A percentile compares a stretch with the other conserved stretches of the same genome.
Evolutionary conservation across 1,140 invertebrate genomes (phyloP).

Genomic region (Dufourea novaeangliae): DNA sequence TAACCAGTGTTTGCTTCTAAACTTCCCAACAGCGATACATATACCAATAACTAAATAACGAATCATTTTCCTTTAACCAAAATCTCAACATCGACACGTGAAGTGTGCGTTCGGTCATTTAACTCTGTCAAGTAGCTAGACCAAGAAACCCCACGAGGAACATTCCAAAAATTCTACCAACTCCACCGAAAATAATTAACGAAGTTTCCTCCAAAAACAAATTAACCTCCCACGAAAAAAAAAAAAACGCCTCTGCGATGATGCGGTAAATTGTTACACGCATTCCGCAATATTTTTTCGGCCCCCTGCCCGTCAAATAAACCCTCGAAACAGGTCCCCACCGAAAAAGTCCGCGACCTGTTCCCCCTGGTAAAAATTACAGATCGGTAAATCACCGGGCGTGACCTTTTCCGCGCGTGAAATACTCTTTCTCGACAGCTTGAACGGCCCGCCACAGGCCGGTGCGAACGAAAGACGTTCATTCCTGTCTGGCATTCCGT

Average conservation of each 20-base stretch:
- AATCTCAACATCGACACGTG: too few species aligned
- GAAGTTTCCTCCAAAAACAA: conserved; percentile 2
- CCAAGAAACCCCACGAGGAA: too few species aligned
- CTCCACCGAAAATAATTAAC: too few species aligned
- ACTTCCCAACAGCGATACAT: too few species aligned
- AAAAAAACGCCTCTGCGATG: too few species aligned
- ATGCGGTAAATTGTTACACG: too few species aligned
- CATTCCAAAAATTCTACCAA: too few species aligned
- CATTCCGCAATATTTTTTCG: not conserved
- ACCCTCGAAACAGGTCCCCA: not conserved
- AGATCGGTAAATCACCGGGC: not conserved
- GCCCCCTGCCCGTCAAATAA: not conserved
- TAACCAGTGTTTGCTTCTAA: too few species aligned
- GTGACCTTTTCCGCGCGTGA: conserved; percentile 10
- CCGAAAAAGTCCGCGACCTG: not conserved
- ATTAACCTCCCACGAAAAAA: not conserved
- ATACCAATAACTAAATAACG: too few species aligned
- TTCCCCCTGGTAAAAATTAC: not conserved
- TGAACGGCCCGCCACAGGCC: not conserved
- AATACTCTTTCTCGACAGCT: conserved; percentile 8
- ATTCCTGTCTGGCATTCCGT: not conserved
- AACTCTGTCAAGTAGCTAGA: too few species aligned
- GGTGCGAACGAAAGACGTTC: not conserved
- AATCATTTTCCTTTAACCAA: too few species aligned
- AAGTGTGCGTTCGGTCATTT: too few species aligned